phyloP scores from a whole-genome alignment of 2,113 vertebrate species.

The Panurus biarmicus region DNA sequence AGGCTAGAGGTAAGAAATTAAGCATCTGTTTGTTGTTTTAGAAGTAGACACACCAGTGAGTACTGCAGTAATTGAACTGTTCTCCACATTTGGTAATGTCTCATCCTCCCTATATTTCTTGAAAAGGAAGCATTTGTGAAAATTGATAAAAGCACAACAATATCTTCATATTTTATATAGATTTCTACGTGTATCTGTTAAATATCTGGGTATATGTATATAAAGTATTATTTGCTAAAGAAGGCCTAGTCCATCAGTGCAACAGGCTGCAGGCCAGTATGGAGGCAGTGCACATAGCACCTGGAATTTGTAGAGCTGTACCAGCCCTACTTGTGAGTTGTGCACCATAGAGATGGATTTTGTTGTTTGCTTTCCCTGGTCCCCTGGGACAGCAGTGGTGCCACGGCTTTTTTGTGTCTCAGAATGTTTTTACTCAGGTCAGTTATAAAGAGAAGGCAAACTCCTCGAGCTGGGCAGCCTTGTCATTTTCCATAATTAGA shows the following conservation, averaged over 20 bases:
- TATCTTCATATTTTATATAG: background rate
- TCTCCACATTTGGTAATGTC: background rate
- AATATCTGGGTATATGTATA: background rate
- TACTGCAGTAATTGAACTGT: background rate
- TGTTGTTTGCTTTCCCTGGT: background rate
- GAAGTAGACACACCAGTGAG: background rate
- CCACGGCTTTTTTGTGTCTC: background rate
- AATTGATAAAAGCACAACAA: background rate
- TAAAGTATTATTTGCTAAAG: too few relatives aligned
- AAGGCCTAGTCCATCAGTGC: background rate
- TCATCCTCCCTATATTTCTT: background rate
- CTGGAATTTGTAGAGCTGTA: background rate
- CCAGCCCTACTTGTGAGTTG: background rate
- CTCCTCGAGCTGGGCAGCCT: background rate
- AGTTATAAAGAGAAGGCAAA: background rate
- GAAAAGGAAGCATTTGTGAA: background rate
- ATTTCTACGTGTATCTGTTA: background rate
- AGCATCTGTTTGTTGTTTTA: background rate
- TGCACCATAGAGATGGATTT: background rate
- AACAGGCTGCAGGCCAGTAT: background rate
- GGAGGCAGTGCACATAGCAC: background rate
- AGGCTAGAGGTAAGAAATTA: background rate
- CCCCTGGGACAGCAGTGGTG: background rate
- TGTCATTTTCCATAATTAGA: accelerated
- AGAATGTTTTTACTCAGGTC: background rate